phyloP scores from a whole-genome alignment of 1,140 invertebrate genomes.

The Drosophila sproati region DNA sequence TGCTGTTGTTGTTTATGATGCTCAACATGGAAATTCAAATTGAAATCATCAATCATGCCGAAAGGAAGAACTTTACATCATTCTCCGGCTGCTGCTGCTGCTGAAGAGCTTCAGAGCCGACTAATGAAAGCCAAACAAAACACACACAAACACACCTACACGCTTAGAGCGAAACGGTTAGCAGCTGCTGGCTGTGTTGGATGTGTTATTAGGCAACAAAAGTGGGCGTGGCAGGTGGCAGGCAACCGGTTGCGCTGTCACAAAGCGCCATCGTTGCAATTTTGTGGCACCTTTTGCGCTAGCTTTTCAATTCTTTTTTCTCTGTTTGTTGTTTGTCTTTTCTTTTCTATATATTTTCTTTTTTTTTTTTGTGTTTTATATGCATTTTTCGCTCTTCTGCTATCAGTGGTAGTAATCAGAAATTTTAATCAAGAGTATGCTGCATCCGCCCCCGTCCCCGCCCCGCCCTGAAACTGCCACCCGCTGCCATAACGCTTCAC shows the following conservation, averaged over 20 bases:
- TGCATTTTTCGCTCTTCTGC: slow-evolving; percentile 58
- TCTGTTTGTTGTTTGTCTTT: slow-evolving; percentile 34
- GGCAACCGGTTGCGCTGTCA: slow-evolving; percentile 49
- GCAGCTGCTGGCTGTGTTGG: slow-evolving; percentile 9
- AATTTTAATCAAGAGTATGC: slow-evolving; percentile 79
- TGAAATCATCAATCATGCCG: slow-evolving; percentile 81
- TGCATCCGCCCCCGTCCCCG: slow-evolving; percentile 13
- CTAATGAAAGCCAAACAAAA: slow-evolving; percentile 83
- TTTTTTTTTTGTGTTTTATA: slow-evolving; percentile 40
- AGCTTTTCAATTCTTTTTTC: slow-evolving; percentile 9
- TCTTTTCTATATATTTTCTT: slow-evolving; percentile 5
- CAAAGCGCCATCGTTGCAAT: slow-evolving; percentile 75
- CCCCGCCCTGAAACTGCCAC: slow-evolving; percentile 13
- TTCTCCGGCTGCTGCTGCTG: background rate
- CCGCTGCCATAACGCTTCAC: slow-evolving; percentile 77
- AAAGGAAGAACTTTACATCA: slow-evolving; percentile 46
- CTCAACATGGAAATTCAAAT: slow-evolving; percentile 81
- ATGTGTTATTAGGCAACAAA: slow-evolving; percentile 70
- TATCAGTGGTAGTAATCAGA: slow-evolving; percentile 81
- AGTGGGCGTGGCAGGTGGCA: slow-evolving; percentile 25
- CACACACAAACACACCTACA: slow-evolving; percentile 25
- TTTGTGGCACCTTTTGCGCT: slow-evolving; percentile 70
- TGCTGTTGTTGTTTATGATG: slow-evolving; percentile 56
- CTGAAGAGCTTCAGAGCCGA: slow-evolving; percentile 43
- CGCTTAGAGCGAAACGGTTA: background rate